Base-by-base conservation (phyloP, 2,888 invertebrate species). In the Bunonema sp. region DNA sequence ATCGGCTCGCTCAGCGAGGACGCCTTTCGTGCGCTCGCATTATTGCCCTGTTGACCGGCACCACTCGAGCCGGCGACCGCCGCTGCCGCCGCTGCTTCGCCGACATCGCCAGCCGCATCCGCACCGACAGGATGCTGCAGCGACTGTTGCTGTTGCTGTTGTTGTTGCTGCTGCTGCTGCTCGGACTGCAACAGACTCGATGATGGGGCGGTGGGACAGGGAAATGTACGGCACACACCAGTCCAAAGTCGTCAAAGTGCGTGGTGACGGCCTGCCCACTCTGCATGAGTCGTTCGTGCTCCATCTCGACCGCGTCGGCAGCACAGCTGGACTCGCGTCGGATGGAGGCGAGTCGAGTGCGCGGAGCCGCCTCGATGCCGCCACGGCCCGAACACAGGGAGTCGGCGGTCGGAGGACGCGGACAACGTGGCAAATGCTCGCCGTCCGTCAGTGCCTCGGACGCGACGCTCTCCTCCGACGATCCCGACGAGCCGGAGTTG, bases 321-420 rank as follows among this genome's bases (percentile, higher is more conserved):
- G 54, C 50, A 38, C 61, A 62, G 41, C 54, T 60, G 24, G 60
- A 61, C 35, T 64, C 64, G 2, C 62, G 46, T 18, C 64, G 44
- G 29, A 64, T 64, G 40, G 54, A 57, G 12, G 59, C 62, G 4
- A 61, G 47, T 15, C 62, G 42, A 12, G 55, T 50, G 12, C 62
- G 43, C 3, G 62, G 50, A 12, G 52, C 45, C 22, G 42, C 38
- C 28, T n/a, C n/a, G n/a, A n/a, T n/a, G n/a, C n/a, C n/a, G n/a
- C n/a, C n/a, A n/a, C n/a, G n/a, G n/a, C n/a, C n/a, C n/a, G n/a
- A n/a, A n/a, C n/a, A n/a, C n/a, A n/a, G n/a, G n/a, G n/a, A n/a
- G n/a, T n/a, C n/a, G n/a, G n/a, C n/a, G n/a, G n/a, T n/a, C n/a
- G n/a, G n/a, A n/a, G n/a, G n/a, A n/a, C n/a, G n/a, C n/a, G n/a